Base-by-base conservation (phyloP, 2,888 invertebrate species). In the Aromia moschata region DNA sequence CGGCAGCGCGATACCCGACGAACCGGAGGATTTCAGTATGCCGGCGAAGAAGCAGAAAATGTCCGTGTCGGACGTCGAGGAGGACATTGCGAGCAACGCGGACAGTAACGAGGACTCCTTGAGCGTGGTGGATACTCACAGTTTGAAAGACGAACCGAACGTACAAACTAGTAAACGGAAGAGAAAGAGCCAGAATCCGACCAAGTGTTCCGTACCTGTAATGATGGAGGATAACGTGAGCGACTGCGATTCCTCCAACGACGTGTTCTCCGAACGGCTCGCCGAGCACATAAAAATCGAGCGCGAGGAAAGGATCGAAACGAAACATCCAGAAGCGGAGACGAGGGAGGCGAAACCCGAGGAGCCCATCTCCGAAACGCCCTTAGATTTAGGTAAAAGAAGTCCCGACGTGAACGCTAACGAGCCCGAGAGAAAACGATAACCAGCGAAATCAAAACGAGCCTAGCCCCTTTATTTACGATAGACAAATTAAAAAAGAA, bases 121-220 rank as follows among this genome's bases (percentile, higher is more conserved):
- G 36, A 86, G 84, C 81, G 83, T 83, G 70, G 77, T 81, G 62
- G 85, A 86, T 71, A 79, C 83, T 11, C 83, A 83, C 31, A 82
- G 83, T 74, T 78, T 74, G 73, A 86, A 86, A 80, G 85, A 86
- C 66, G 85, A 84, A 67, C 75, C 79, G 40, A 66, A 47, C 58
- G 83, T 84, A 18, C 86, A 86, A 72, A 86, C 89, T n/a, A 88
- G 86, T 73, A 91, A 90, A 74, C 84, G 94, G 54, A 96, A 96
- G 80, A 85, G 95, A 18, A 96, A 96, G 82, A 94, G 90, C 71
- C 89, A 92, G 70, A 94, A 95, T 77, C 95, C 95, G 0, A 93
- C 91, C 1, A 86, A 92, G 63, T 89, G 93, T 75, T 88, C 92
- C n/a, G 80, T 86, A 44, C 82, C 85, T 17, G 77, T 81, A 33